phyloP scores from a whole-genome alignment of 2,113 vertebrate genomes.

The Calyptommatus sinebrachiatus region DNA sequence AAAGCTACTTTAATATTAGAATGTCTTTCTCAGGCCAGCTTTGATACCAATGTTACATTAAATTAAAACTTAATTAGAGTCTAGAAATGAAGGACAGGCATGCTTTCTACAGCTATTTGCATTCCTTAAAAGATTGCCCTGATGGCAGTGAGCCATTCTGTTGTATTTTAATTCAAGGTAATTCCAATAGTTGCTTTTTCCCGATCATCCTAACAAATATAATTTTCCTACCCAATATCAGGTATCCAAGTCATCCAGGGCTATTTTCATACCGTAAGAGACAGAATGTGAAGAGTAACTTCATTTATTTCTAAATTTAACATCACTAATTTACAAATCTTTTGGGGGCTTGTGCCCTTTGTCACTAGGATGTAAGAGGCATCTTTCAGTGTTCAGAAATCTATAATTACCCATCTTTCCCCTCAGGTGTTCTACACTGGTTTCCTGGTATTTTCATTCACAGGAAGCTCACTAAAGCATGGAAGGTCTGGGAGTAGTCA shows the following conservation, averaged over 20 bases:
- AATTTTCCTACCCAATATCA: constrained; percentile 38
- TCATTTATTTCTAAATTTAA: constrained; percentile 29
- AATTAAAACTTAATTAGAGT: constrained; percentile 66
- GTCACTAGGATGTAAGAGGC: constrained; percentile 25
- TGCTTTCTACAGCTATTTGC: constrained; percentile 53
- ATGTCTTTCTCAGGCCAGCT: constrained; percentile 56
- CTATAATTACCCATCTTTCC: constrained; percentile 44
- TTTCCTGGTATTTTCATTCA: constrained; percentile 50
- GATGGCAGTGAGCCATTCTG: constrained; percentile 50
- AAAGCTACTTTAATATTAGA: constrained; percentile 54
- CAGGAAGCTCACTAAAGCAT: constrained; percentile 56
- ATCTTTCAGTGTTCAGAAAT: constrained; percentile 50
- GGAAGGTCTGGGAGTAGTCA: constrained; percentile 45
- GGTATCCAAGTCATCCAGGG: constrained; percentile 43
- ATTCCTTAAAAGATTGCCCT: constrained; percentile 44
- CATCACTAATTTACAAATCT: constrained; percentile 33
- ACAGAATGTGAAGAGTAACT: constrained; percentile 22
- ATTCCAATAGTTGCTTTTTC: constrained; percentile 2
- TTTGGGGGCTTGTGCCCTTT: constrained; percentile 36
- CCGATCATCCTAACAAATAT: neutral
- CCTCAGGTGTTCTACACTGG: constrained; percentile 45
- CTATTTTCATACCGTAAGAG: constrained; percentile 55
- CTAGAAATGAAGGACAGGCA: constrained; percentile 55
- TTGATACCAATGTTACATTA: constrained; percentile 58
- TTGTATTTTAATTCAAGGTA: constrained; percentile 37